Evolutionary conservation across 2,113 vertebrate genomes (phyloP).

Genomic region (Chelonoidis abingdonii): DNA sequence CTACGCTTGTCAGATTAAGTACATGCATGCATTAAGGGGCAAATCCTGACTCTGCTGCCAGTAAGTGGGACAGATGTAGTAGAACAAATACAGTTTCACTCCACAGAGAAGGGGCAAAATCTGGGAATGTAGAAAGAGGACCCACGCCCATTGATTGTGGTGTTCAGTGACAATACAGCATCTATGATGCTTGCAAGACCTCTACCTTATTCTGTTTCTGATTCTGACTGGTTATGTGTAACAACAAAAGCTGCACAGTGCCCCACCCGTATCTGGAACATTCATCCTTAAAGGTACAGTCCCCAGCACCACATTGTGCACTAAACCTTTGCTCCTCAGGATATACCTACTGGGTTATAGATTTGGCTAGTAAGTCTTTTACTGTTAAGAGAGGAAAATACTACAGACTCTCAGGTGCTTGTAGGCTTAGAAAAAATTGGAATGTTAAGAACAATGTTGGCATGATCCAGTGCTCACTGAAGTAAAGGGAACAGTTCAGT

Average conservation of each 20-base stretch:
- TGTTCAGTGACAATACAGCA: too few relatives aligned
- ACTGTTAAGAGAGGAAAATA: neutral
- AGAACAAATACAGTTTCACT: neutral
- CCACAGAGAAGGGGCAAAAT: fast-evolving
- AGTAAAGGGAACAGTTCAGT: neutral
- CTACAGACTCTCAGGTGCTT: neutral
- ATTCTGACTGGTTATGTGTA: too few relatives aligned
- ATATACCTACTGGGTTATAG: neutral
- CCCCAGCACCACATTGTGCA: neutral
- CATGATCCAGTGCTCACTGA: neutral
- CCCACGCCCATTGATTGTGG: too few relatives aligned
- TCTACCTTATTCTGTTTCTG: too few relatives aligned
- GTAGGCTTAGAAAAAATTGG: fast-evolving
- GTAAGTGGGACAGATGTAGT: neutral
- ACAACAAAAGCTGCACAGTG: too few relatives aligned
- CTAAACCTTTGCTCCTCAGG: neutral
- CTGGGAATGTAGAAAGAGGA: neutral
- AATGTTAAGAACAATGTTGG: neutral
- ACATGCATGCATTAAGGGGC: fast-evolving
- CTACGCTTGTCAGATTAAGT: neutral
- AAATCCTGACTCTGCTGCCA: neutral
- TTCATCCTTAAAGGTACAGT: neutral
- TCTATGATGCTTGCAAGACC: too few relatives aligned
- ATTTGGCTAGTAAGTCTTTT: neutral
- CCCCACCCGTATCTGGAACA: too few relatives aligned